Conservation (phyloP, 2,797 vertebrate species). For the Pseudocheirus occidentalis region DNA sequence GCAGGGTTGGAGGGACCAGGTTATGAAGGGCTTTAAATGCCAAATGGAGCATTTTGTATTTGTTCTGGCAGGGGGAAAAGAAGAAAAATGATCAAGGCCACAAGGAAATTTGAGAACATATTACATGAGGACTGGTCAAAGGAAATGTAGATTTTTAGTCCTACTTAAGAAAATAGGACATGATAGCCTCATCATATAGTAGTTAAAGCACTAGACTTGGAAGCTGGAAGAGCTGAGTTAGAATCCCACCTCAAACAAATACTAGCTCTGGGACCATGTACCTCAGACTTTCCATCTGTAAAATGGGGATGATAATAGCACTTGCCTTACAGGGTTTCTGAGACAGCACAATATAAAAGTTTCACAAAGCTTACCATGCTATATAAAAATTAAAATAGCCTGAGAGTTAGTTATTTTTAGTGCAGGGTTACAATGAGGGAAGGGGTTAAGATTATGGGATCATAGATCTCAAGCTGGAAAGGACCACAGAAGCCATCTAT, state of each 20-base stretch:
- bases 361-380: not conserved
- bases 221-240: not conserved
- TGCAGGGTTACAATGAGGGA: not conserved
- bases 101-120: not conserved
- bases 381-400: not conserved
- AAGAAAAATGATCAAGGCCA: not conserved
- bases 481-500: too few species aligned
- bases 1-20: not conserved
- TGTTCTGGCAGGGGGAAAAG: not conserved
- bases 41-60: not conserved
- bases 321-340: not conserved
- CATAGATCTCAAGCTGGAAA: not conserved
- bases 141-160: not conserved
- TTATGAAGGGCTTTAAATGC: not conserved
- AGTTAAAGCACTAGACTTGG: not conserved
- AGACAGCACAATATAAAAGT: not conserved
- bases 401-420: not conserved
- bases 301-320: not conserved
- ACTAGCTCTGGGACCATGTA: not conserved
- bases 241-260: not conserved
- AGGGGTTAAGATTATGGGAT: not conserved
- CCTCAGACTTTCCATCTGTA: not conserved
- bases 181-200: not conserved
- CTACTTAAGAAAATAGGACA: not conserved
- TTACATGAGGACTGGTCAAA: not conserved